Evolutionary conservation across 2,888 invertebrate species (phyloP).

Genomic region (Leucophenga montana): DNA sequence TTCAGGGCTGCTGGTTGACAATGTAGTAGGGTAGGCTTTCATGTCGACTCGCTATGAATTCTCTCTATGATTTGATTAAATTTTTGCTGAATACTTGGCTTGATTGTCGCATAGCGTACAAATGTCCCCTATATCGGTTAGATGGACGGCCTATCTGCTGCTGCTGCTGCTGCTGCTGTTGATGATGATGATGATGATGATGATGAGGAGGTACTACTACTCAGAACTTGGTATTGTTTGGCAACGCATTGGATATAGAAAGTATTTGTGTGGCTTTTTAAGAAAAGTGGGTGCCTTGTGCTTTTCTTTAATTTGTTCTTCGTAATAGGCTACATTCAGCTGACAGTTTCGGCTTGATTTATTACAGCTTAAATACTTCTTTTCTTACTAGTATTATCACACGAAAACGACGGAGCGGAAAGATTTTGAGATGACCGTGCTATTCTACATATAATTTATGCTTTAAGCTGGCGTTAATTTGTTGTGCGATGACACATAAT

Average conservation of each 20-base stretch:
- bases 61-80: conserved; percentile 46
- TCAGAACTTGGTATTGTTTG: not conserved
- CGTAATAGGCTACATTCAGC: not conserved
- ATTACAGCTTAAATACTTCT: conserved; percentile 7
- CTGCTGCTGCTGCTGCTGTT: too few species aligned
- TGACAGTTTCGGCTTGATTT: conserved; percentile 8
- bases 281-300: conserved; percentile 8
- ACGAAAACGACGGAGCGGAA: not conserved
- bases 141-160: not conserved
- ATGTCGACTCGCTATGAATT: conserved; percentile 25
- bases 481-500: not conserved
- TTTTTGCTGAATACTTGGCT: conserved; percentile 31
- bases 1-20: conserved; percentile 15
- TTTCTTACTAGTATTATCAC: not conserved
- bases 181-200: too few species aligned
- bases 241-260: conserved; percentile 5
- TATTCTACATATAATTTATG: not conserved
- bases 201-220: too few species aligned
- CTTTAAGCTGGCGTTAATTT: conserved; percentile 12
- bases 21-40: not conserved
- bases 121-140: conserved; percentile 17
- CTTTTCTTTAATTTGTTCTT: not conserved
- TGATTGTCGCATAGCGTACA: conserved; percentile 25
- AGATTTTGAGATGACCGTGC: not conserved
- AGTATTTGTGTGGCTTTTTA: conserved; percentile 16